Evolutionary conservation across 1,140 invertebrate genomes (phyloP).

Genomic region (Metaphire vulgaris): DNA sequence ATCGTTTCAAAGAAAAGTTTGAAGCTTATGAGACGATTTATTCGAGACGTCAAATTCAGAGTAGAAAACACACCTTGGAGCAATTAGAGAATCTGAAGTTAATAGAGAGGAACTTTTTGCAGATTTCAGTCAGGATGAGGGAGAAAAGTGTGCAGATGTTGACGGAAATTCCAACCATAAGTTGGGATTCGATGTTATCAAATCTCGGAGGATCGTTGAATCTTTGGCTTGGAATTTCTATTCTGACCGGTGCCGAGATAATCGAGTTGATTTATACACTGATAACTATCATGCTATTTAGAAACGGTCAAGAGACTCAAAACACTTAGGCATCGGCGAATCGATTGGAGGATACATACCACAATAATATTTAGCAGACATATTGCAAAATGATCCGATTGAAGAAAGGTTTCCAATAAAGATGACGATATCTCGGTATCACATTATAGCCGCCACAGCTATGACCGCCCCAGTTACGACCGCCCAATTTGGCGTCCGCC

Average conservation of each 20-base stretch:
- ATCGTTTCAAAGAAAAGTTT: neutral
- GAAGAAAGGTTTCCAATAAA: no score
- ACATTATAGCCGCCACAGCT: no score
- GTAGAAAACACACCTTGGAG: neutral
- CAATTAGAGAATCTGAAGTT: neutral
- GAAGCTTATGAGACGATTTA: neutral
- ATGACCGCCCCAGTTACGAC: no score
- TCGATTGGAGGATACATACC: no score
- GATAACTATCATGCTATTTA: no score
- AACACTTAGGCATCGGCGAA: no score
- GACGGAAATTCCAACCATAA: neutral
- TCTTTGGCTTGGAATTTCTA: neutral
- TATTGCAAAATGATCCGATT: no score
- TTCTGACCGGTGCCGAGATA: neutral
- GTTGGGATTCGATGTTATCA: neutral
- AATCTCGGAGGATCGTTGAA: neutral
- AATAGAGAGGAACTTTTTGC: neutral
- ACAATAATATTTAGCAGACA: no score
- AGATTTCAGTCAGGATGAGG: neutral
- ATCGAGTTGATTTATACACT: neutral
- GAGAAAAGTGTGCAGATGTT: neutral
- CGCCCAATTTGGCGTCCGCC: no score
- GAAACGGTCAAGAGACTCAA: no score
- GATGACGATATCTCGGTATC: no score
- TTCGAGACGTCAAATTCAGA: neutral